phyloP scores from a whole-genome alignment of 2,797 vertebrate species.

The Furcifer pardalis region DNA sequence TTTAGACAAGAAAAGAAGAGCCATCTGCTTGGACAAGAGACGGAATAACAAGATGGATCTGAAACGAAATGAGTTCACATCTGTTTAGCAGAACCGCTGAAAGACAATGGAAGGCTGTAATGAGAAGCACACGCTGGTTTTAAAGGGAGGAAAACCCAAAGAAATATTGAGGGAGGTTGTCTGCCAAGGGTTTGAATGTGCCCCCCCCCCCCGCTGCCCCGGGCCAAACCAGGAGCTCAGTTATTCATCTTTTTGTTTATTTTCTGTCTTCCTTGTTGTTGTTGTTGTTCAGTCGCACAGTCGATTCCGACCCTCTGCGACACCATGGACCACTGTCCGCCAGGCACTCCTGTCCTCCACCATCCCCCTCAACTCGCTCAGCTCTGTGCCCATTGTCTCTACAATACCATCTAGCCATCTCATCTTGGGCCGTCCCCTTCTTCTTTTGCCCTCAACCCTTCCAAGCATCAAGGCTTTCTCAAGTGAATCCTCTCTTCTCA shows the following conservation, averaged over 20 bases:
- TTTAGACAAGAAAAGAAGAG: constrained; percentile 8
- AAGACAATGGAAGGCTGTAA: constrained; percentile 61
- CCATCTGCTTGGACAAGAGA: constrained; percentile 65
- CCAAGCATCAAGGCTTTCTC: too few relatives aligned
- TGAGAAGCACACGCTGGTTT: constrained; percentile 67
- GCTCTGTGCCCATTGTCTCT: too few relatives aligned
- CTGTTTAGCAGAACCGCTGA: constrained; percentile 68
- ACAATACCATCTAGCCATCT: too few relatives aligned
- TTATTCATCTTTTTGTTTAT: constrained; percentile 53
- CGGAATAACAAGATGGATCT: constrained; percentile 62
- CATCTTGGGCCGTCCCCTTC: too few relatives aligned
- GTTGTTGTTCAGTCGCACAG: too few relatives aligned
- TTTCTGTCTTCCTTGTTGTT: constrained; percentile 34
- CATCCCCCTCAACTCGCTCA: too few relatives aligned
- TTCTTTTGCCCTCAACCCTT: too few relatives aligned
- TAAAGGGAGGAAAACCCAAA: constrained; percentile 49
- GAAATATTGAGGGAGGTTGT: constrained; percentile 65
- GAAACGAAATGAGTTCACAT: constrained; percentile 70
- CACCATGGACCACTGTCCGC: too few relatives aligned
- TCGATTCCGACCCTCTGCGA: too few relatives aligned
- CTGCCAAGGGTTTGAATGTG: constrained; percentile 53
- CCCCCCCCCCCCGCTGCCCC: constrained; percentile 29
- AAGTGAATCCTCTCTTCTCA: too few relatives aligned
- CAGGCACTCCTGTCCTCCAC: too few relatives aligned
- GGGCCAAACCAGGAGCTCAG: constrained; percentile 62